Base-by-base conservation (phyloP, 2,888 invertebrate genomes). In the Ethmia dodecea region DNA sequence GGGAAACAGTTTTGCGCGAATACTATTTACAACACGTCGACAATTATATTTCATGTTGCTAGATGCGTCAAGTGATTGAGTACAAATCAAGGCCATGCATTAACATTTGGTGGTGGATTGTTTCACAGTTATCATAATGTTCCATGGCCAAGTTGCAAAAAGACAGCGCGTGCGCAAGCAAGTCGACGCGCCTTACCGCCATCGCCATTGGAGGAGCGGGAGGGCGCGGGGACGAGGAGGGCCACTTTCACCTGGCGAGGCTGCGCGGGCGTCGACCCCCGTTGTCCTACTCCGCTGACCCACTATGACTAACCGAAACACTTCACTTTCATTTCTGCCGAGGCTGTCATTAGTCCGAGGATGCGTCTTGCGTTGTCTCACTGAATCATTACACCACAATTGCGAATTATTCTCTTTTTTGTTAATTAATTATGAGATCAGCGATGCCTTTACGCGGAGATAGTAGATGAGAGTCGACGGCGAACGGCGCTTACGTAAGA, bases 101-200 rank as follows among this genome's bases (percentile, higher is more conserved):
- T 78, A 76, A 77, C 77, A 77, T 80, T 79, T 66, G 62, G 60
- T 68, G 68, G 61, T 67, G 64, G 60, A 67, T 69, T 71, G 71
- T 78, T 77, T 80, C 72, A 71, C 68, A 76, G 78, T 74, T 77
- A 77, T 74, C 78, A 79, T 81, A 79, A 81, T 79, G 74, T 66
- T 74, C 78, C 86, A 86, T 80, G 84, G 86, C 80, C 86, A 78
- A 77, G 71, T 84, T 86, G 84, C 86, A 83, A 84, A 83, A 81
- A 80, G 61, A 70, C 70, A 60, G 71, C 80, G 79, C 78, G 77
- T 78, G 84, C 80, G 83, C 79, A 63, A 69, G 66, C 59, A 68
- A 67, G 63, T 55, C 62, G 60, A 61, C 62, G 69, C 66, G 70
- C 64, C 66, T 61, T 61, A 56, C 62, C 49, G 62, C 60, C 60